Percentiles rank a stretch among this genome's conserved stretches.
Conservation (phyloP, 2,797 vertebrate genomes). For the Acanthurus tractus region DNA sequence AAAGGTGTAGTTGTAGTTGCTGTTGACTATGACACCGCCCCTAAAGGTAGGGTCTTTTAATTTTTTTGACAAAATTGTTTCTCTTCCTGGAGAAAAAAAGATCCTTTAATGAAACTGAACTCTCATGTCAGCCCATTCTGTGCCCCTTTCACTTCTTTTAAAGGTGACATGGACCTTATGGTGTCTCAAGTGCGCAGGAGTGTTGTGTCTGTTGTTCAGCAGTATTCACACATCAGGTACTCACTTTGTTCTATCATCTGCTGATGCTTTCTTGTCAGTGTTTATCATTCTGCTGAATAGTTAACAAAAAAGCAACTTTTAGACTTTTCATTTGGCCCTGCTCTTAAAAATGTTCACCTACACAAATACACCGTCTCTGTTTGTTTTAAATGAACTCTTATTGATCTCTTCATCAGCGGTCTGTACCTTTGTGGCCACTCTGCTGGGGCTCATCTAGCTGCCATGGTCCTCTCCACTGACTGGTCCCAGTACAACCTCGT, state of each 20-base stretch:
- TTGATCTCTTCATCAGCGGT: slow-evolving; percentile 80
- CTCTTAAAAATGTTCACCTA: too few relatives aligned
- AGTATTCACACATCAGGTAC: slow-evolving; percentile 88
- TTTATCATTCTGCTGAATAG: background rate
- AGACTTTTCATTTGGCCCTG: too few relatives aligned
- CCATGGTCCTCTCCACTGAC: slow-evolving; percentile 92
- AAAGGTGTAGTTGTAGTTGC: slow-evolving; percentile 89
- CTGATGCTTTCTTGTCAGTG: too few relatives aligned
- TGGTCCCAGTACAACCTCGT: slow-evolving; percentile 87
- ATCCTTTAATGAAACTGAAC: slow-evolving; percentile 17
- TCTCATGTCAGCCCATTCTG: background rate
- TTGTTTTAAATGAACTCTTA: background rate
- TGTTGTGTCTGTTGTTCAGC: slow-evolving; percentile 84
- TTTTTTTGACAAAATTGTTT: background rate
- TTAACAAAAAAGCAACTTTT: too few relatives aligned
- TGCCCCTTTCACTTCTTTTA: background rate
- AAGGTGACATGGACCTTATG: slow-evolving; percentile 93
- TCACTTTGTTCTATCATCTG: background rate
- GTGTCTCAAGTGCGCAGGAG: slow-evolving; percentile 91
- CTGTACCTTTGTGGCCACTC: slow-evolving; percentile 96
- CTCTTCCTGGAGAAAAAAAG: rapidly evolving
- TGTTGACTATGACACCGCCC: slow-evolving; percentile 90
- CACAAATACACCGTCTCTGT: background rate
- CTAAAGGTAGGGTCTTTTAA: slow-evolving; percentile 85
- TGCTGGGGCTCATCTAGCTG: slow-evolving; percentile 92